phyloP scores from a whole-genome alignment of 2,113 vertebrate genomes.

The Phalacrocorax pelagicus region DNA sequence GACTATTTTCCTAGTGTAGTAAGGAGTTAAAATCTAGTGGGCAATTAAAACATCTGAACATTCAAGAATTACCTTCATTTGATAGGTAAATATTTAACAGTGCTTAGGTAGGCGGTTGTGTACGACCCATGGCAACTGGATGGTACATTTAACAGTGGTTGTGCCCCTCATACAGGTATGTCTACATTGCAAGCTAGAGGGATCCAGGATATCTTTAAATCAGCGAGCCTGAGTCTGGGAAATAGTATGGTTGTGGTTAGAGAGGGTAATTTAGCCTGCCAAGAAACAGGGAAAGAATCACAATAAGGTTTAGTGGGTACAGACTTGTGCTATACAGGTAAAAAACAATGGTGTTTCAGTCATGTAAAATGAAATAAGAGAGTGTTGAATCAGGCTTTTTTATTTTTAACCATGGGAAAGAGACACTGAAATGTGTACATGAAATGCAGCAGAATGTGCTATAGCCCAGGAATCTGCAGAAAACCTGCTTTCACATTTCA shows the following conservation, averaged over 20 bases:
- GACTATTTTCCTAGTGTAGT: neutral
- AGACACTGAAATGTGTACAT: neutral
- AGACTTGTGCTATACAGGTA: neutral
- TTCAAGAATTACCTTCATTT: neutral
- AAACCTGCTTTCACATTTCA: conserved; percentile 11
- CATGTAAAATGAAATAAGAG: neutral
- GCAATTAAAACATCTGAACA: neutral
- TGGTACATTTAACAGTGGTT: neutral
- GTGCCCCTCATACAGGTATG: neutral
- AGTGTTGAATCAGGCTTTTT: conserved; percentile 18
- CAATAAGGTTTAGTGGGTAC: neutral
- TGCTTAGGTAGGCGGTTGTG: neutral
- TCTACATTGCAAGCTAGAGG: neutral
- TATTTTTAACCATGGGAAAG: conserved; percentile 33
- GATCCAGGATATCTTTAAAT: neutral
- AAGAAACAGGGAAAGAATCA: neutral
- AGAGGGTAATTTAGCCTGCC: neutral
- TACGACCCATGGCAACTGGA: neutral
- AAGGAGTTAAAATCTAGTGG: neutral
- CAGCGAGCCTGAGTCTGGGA: neutral
- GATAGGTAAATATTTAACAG: neutral
- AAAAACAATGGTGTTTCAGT: neutral
- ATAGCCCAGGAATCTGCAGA: neutral
- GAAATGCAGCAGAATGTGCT: conserved; percentile 30
- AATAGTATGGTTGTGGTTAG: neutral